A percentile compares a stretch with the other conserved stretches of the same genome.
phyloP scores from a whole-genome alignment of 2,797 vertebrate species.

The Lepidocolaptes lacrymiger region DNA sequence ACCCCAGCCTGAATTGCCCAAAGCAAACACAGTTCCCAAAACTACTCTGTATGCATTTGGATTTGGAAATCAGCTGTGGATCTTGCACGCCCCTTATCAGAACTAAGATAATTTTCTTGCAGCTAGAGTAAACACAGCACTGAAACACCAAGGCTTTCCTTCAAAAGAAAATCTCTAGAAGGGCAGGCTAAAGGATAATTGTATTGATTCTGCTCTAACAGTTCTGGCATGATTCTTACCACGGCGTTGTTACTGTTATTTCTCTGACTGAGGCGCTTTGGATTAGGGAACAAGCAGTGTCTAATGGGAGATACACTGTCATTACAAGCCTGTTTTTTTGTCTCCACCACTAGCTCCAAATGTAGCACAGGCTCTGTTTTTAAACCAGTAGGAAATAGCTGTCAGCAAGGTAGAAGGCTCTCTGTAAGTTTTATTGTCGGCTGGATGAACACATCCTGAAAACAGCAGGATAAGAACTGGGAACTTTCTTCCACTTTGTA shows the following conservation, averaged over 20 bases:
- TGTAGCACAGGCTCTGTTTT: background rate
- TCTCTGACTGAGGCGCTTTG: background rate
- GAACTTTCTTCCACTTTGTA: background rate
- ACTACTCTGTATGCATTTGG: background rate
- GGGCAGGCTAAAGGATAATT: background rate
- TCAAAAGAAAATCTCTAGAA: background rate
- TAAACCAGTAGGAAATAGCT: background rate
- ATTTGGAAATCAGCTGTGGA: background rate
- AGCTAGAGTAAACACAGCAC: background rate
- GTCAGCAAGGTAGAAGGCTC: background rate
- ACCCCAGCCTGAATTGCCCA: background rate
- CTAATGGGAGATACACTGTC: background rate
- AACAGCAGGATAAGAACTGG: background rate
- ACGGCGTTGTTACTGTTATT: background rate
- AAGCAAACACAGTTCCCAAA: constrained; percentile 13
- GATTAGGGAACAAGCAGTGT: background rate
- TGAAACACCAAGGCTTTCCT: background rate
- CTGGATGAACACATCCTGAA: background rate
- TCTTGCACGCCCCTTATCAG: background rate
- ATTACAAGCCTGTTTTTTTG: background rate
- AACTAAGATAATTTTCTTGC: background rate
- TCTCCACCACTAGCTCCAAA: background rate
- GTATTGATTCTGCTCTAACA: background rate
- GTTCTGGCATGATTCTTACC: background rate
- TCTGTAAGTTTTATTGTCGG: background rate